Percentiles rank a stretch among this genome's conserved stretches.
Evolutionary conservation across 2,797 vertebrate species (phyloP).

Genomic region (Oceanodroma leucorhoa): DNA sequence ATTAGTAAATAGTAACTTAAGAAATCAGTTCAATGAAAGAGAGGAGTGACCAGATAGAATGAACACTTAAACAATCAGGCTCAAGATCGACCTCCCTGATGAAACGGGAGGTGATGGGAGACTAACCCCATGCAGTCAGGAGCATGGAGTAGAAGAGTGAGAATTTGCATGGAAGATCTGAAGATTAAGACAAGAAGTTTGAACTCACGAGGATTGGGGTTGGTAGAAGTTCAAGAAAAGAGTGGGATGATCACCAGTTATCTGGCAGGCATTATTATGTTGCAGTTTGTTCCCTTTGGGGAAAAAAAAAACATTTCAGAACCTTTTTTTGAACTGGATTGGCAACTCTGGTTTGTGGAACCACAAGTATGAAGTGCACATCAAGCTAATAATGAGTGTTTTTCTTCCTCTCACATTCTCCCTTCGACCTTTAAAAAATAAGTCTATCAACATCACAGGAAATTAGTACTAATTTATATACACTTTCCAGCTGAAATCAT

Average conservation of each 20-base stretch:
- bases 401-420: background rate
- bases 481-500: background rate
- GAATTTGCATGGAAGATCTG: background rate
- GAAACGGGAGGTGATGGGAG: background rate
- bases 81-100: background rate
- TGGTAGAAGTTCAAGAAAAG: background rate
- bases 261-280: background rate
- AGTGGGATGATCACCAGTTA: background rate
- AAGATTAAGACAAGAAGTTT: background rate
- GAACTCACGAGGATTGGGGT: background rate
- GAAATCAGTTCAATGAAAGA: background rate
- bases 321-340: background rate
- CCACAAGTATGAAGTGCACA: background rate
- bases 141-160: background rate
- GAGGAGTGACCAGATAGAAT: background rate
- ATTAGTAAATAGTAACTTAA: background rate
- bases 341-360: background rate
- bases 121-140: background rate
- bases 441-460: background rate
- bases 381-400: background rate
- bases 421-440: background rate
- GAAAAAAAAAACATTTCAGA: background rate
- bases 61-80: background rate
- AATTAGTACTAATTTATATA: background rate
- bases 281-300: background rate